These are phyloP conservation scores for Lindbergichthys nudifrons DNA, from an alignment of 2,797 vertebrate genomes.

Conservation along the genomic window DNA sequence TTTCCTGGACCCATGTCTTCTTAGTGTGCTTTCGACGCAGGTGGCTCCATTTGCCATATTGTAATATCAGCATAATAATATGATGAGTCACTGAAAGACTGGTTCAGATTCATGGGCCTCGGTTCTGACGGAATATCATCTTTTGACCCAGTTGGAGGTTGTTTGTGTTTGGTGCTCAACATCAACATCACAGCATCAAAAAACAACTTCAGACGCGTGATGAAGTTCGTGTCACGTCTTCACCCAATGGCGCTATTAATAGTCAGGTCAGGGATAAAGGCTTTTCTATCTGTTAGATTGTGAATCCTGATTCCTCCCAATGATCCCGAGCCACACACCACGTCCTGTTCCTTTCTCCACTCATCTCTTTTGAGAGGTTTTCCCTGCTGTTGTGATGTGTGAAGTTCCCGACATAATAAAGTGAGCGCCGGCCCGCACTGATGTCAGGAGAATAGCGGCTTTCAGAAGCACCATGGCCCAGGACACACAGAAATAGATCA, in stretches of 20 bases:
- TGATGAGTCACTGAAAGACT: not conserved
- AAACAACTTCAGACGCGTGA: not conserved
- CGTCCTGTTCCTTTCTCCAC: not conserved
- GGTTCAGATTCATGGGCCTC: no score
- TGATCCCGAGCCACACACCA: not conserved
- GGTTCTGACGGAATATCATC: not conserved
- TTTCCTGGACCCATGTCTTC: no score
- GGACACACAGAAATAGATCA: conserved; percentile 66
- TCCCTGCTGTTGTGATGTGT: conserved; percentile 30
- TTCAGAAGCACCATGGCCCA: conserved; percentile 29
- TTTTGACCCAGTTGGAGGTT: not conserved
- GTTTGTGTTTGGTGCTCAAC: not conserved
- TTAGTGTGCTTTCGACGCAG: no score
- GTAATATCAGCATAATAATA: not conserved
- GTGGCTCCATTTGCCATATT: no score
- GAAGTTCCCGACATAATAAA: conserved; percentile 43
- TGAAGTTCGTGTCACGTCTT: not conserved
- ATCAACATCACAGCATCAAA: conserved; percentile 5
- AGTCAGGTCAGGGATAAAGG: not conserved
- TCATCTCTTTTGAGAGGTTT: conserved; percentile 26
- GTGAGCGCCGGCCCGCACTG: not conserved
- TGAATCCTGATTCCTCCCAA: conserved; percentile 21
- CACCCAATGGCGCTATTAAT: not conserved
- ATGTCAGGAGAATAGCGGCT: conserved; percentile 43
- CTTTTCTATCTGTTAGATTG: not conserved